Evolutionary conservation across 23 tunicate species (phyloP), one percentile per base, ranked within the genome.

Genomic region (Ciona savignyi): DNA sequence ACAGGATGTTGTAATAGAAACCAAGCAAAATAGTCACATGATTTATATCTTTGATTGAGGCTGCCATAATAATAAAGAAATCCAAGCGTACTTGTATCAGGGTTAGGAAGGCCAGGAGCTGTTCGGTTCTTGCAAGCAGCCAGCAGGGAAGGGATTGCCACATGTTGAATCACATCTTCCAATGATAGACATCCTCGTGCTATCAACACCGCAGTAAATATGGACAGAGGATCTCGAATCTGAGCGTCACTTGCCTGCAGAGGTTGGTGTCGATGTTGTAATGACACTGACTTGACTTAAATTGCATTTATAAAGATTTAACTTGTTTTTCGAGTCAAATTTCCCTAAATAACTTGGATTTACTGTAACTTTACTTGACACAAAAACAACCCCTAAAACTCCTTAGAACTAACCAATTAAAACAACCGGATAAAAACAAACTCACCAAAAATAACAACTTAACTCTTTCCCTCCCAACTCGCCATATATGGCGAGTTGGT

Each of bases 201-300:
- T 62, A 90, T 90, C 63, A 90, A 68, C 29, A 90, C 87, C 25
- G 97, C 89, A 29, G 86, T 80, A 65, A 90, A 84, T 23, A 90
- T 48, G 15, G 97, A 84, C 9, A 90, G 82, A 0, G 97, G 97
- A 61, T 90, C 89, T 27, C 85, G 89, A 29, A 90, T 90, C 27
- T 74, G 72, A 24, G 83, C 70, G 42, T 90, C 89, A 4, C 79
- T 63, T 0, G 85, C 80, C 96, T 88, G 72, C n/a, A n/a, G n/a
- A n/a, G n/a, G n/a, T n/a, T n/a, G n/a, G n/a, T n/a, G n/a, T n/a
- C n/a, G n/a, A n/a, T n/a, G n/a, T n/a, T n/a, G n/a, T n/a, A n/a
- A n/a, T n/a, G n/a, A n/a, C n/a, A n/a, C n/a, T n/a, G n/a, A 15
- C 56, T 42, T 42, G 15, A 42, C 56, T 6, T 42, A 42, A 15